phyloP scores from a whole-genome alignment of 92 coral and sea anemone genomes.

The Virgularia gustaviana region DNA sequence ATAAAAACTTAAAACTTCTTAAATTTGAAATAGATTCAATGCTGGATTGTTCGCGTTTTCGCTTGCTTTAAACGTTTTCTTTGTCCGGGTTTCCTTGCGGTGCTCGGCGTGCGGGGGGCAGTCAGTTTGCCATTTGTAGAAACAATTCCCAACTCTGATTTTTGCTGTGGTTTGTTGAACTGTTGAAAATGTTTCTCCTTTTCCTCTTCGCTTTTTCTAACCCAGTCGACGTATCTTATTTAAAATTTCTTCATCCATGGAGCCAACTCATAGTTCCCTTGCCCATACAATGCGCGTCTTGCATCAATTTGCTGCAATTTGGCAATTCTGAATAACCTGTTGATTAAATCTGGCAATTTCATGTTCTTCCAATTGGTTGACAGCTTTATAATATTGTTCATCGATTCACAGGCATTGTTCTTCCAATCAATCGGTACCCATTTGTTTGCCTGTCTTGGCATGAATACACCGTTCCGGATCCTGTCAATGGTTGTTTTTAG shows the following conservation, averaged over 20 bases:
- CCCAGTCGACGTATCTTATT: background rate
- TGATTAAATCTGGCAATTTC: background rate
- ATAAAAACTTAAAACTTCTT: no score
- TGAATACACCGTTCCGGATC: background rate
- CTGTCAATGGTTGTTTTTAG: background rate
- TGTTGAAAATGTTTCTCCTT: background rate
- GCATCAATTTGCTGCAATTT: background rate
- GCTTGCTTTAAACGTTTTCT: no score
- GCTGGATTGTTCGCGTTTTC: no score
- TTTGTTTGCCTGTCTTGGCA: background rate
- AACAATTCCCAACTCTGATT: no score
- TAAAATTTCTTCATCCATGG: background rate
- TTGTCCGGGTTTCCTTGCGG: background rate
- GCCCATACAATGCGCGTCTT: background rate
- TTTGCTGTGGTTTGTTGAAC: no score
- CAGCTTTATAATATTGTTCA: conserved; percentile 8
- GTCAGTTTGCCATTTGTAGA: background rate
- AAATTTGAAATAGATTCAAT: no score
- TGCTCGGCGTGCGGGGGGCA: background rate
- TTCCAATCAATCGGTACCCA: conserved; percentile 18
- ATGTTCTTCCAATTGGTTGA: conserved; percentile 1
- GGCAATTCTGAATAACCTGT: background rate
- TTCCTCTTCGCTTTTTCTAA: background rate
- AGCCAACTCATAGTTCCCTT: background rate
- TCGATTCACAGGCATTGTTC: background rate